Evolutionary conservation across 1,140 invertebrate genomes (phyloP), one percentile per base, ranked within the genome.

Genomic region (Drosophila ogumai): DNA sequence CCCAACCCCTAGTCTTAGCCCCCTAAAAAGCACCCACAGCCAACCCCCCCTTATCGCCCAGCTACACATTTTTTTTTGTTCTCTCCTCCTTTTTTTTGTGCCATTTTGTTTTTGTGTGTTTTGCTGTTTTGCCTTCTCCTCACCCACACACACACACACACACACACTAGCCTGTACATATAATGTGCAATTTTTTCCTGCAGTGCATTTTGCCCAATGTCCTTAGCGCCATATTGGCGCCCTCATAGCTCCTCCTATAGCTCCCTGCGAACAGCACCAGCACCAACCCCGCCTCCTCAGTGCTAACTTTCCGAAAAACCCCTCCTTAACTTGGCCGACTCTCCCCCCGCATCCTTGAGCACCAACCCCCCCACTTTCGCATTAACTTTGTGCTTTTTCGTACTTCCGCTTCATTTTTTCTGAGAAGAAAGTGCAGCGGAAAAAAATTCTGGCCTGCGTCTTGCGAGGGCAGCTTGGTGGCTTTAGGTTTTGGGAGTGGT

Each of bases 31-130:
- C 64, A 34, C 46, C 57, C 40, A 19, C 40, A 43, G 12, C 12
- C 4, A 40, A 41, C 6, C 54, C 36, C 28, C 32, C 40, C 17
- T 54, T 13, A 22, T 31, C 12, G 8, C 17, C 65, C 44, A 75
- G 57, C 69, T 73, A 63, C 60, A 64, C 72, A 50, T 81, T 88
- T 82, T 84, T 84, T 81, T 47, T 54, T 73, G 43, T 55, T 72
- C 50, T 58, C 22, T 55, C 34, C 44, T 25, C 47, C 49, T 67
- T 79, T 81, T 88, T 90, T 88, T 85, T 90, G 77, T 79, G 73
- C 78, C 67, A 90, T 90, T 90, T 90, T 90, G 85, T 90, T 90
- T 90, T 90, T 90, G 85, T 81, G 81, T 88, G 86, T 90, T 88
- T 88, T 88, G 85, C 85, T 81, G 85, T 90, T 88, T 88, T 76